A percentile compares a stretch with the other conserved stretches of the same genome.
Evolutionary conservation across 2,113 vertebrate genomes (phyloP).

Genomic region (Esox niger): DNA sequence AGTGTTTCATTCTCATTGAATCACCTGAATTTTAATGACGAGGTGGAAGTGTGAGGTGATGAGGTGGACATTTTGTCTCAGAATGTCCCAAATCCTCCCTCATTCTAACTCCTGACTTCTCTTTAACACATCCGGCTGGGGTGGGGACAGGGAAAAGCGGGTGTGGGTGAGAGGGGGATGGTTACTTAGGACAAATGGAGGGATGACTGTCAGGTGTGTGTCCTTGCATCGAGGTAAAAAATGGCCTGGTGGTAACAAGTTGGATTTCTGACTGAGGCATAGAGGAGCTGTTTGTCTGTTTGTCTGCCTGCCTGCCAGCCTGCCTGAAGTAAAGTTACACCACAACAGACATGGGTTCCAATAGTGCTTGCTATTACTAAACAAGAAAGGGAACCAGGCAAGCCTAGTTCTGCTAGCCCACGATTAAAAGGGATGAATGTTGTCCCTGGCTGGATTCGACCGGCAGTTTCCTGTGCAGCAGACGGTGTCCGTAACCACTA

Average conservation of each 20-base stretch:
- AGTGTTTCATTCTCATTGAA: background rate
- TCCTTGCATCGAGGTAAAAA: background rate
- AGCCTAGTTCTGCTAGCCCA: too few relatives aligned
- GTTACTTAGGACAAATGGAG: background rate
- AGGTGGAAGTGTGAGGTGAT: background rate
- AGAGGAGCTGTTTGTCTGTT: conserved; percentile 1
- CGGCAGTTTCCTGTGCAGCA: too few relatives aligned
- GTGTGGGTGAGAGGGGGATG: background rate
- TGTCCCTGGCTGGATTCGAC: too few relatives aligned
- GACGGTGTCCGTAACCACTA: too few relatives aligned
- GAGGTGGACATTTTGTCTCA: too few relatives aligned
- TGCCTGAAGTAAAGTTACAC: background rate
- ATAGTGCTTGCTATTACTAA: too few relatives aligned
- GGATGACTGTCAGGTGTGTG: background rate
- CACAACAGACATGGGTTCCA: background rate
- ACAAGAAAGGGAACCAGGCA: too few relatives aligned
- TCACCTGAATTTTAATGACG: background rate
- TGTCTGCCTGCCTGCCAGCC: background rate
- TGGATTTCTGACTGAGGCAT: background rate
- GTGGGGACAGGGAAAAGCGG: background rate
- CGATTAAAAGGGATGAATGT: too few relatives aligned
- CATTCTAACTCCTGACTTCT: too few relatives aligned
- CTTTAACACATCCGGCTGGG: too few relatives aligned
- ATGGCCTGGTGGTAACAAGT: background rate
- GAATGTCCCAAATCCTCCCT: too few relatives aligned